These are phyloP conservation scores for Orchesella flavescens DNA, from an alignment of 2,888 invertebrate species.

Conservation along the genomic window DNA sequence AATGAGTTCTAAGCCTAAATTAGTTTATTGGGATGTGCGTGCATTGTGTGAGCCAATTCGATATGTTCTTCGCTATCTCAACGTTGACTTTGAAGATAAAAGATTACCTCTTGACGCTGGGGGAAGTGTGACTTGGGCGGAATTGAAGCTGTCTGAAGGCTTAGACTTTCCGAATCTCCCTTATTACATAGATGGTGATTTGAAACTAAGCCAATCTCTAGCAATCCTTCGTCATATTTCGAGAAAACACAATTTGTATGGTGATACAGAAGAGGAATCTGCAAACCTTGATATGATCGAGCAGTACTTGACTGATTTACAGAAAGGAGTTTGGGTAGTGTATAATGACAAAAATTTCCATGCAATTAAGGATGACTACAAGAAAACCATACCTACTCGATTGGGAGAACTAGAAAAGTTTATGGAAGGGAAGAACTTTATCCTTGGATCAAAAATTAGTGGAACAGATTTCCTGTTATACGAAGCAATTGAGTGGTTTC, in stretches of 20 bases:
- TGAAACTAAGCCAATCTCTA: constrained; percentile 39
- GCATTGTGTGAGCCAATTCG: constrained; percentile 45
- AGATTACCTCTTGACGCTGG: constrained; percentile 14
- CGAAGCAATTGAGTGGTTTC: constrained; percentile 53
- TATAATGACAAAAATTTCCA: constrained; percentile 47
- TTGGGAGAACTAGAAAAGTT: constrained; percentile 38
- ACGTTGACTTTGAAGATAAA: constrained; percentile 40
- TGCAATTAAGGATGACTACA: constrained; percentile 50
- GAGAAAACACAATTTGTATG: constrained; percentile 45
- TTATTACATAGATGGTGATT: constrained; percentile 47
- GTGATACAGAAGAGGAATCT: constrained; percentile 39
- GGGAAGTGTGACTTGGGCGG: constrained; percentile 31
- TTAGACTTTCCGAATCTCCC: constrained; percentile 54
- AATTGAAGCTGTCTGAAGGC: constrained; percentile 12
- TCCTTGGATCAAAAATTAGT: constrained; percentile 43
- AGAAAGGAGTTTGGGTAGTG: constrained; percentile 38
- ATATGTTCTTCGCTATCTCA: constrained; percentile 35
- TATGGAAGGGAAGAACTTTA: constrained; percentile 48
- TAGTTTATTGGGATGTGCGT: constrained; percentile 45
- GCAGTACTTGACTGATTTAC: constrained; percentile 30
- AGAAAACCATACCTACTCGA: constrained; percentile 39
- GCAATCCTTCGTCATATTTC: constrained; percentile 51
- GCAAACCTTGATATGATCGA: constrained; percentile 48
- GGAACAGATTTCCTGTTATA: constrained; percentile 43
- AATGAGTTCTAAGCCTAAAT: constrained; percentile 40